Base-by-base conservation (phyloP, 2,113 vertebrate genomes). In the Megaleporinus macrocephalus region DNA sequence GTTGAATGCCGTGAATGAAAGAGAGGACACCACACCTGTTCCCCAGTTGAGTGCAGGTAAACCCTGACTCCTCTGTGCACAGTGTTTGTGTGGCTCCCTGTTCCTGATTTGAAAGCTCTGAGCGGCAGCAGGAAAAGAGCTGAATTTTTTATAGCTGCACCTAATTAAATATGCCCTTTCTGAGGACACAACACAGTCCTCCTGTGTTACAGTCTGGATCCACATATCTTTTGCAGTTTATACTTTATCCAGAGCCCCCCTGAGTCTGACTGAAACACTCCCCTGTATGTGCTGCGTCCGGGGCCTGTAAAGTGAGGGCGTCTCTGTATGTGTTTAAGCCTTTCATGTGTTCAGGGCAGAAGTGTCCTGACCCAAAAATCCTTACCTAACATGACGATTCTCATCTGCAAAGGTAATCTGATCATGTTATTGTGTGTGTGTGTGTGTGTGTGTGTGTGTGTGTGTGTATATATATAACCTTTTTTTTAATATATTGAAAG, bases 111-210 rank as follows among this genome's bases (percentile, higher is more conserved):
- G 1, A 6, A 22, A 53, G 53, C 63, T 26, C 63, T 26, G n/a
- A 78, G 85, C 75, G 33, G 51, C 70, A 66, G 69, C 63, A 78
- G 73, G 69, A 74, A 63, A 33, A 68, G 27, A 15, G 3, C 22
- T 86, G 76, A 88, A 86, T 82, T 59, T 88, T 88, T 88, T 61
- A 86, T 84, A 18, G 0, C 15, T 24, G 18, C 47, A 24, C 62
- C 53, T 84, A 78, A 86, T 86, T 84, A 84, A 79, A 29, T 77
- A 82, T 82, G 86, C 84, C 84, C 76, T 88, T 86, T 83, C 82
- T 82, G 41, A 30, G 36, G 33, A 62, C 59, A 70, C 29, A 73
- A 13, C 44, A 65, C 27, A 53, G 1, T 33, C 70, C 26, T 61
- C 62, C 24, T 15, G 41, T 16, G 24, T 62, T 20, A 9, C 44